Evolutionary conservation across 2,797 vertebrate species (phyloP).

Genomic region (Taeniopygia guttata): DNA sequence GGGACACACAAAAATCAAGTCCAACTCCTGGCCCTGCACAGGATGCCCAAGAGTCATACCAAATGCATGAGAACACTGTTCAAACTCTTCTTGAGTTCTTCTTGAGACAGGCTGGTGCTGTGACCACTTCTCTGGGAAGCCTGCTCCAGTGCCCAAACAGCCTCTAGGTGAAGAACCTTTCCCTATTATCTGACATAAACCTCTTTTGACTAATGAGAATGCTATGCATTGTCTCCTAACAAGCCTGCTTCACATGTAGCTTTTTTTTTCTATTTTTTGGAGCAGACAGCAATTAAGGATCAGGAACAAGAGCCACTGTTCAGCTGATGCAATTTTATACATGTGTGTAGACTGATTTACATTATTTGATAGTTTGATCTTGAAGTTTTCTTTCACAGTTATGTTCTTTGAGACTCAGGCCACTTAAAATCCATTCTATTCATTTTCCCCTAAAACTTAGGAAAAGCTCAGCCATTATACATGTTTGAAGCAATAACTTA

Average conservation of each 20-base stretch:
- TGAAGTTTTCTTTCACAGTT: neutral
- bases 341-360: neutral
- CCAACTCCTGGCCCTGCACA: neutral
- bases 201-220: neutral
- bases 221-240: neutral
- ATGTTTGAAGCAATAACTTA: neutral
- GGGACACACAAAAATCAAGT: neutral
- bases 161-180: neutral
- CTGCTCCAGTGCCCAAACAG: neutral
- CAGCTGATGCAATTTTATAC: neutral
- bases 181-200: neutral
- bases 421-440: neutral
- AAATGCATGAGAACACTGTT: neutral
- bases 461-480: neutral
- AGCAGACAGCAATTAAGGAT: neutral
- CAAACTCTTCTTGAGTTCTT: neutral
- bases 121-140: too few species aligned
- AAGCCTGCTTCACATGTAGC: neutral
- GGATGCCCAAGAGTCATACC: neutral
- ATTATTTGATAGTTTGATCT: neutral
- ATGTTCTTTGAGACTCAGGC: neutral
- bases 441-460: neutral
- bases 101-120: neutral
- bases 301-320: neutral
- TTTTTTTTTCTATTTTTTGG: neutral